phyloP scores from a whole-genome alignment of 1,140 invertebrate genomes.

The Drosophila pruinosa region DNA sequence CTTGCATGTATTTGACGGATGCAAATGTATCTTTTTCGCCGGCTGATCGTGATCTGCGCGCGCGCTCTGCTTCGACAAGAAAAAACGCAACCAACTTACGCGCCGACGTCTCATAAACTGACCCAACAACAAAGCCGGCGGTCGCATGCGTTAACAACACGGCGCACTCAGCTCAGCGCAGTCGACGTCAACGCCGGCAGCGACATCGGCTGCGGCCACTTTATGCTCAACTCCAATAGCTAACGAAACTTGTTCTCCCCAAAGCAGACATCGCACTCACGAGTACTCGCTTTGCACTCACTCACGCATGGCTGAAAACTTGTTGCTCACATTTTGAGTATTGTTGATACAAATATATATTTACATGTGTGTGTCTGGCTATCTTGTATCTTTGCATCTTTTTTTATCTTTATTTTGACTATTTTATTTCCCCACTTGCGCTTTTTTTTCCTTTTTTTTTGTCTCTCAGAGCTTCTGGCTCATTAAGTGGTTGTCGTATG shows the following conservation, averaged over 20 bases:
- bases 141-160: conserved; percentile 33
- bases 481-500: conserved; percentile 43
- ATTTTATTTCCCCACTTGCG: conserved; percentile 9
- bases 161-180: not conserved
- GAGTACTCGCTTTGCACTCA: conserved; percentile 11
- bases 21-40: conserved; percentile 38
- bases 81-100: conserved; percentile 72
- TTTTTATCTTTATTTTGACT: conserved; percentile 24
- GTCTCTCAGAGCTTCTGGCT: conserved; percentile 29
- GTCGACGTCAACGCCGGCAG: not conserved
- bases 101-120: conserved; percentile 66
- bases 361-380: not conserved
- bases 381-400: conserved; percentile 5
- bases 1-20: conserved; percentile 27
- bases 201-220: conserved; percentile 49
- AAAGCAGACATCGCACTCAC: not conserved
- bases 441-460: conserved; percentile 8
- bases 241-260: conserved; percentile 70
- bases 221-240: conserved; percentile 57
- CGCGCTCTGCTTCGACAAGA: conserved; percentile 17
- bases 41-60: conserved; percentile 46
- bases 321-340: conserved; percentile 53
- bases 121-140: conserved; percentile 61
- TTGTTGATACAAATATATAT: conserved; percentile 42
- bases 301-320: conserved; percentile 47